Percentiles rank a stretch among this genome's conserved stretches.
These are phyloP conservation scores for Rynchops niger DNA, from an alignment of 2,113 vertebrate genomes.

Conservation along the genomic window DNA sequence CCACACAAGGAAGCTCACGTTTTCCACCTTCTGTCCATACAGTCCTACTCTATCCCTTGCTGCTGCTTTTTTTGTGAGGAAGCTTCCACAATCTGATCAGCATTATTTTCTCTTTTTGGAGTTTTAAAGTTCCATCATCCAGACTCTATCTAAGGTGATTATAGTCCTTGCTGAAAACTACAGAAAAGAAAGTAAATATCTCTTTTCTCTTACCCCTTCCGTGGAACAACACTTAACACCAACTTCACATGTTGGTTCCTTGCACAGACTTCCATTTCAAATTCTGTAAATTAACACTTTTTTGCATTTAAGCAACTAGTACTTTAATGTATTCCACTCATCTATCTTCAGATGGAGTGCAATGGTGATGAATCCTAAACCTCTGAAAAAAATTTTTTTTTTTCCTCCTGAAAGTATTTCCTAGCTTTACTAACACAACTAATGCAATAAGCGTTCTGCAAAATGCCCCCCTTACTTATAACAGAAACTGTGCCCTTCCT, in stretches of 20 bases:
- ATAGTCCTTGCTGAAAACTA: background rate
- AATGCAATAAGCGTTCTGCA: background rate
- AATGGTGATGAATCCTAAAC: background rate
- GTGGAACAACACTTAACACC: background rate
- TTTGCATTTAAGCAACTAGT: background rate
- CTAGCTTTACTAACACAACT: background rate
- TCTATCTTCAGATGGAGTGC: background rate
- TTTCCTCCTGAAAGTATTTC: background rate
- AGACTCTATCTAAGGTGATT: background rate
- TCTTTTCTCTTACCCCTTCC: background rate
- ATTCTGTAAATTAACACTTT: background rate
- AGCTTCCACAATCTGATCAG: background rate
- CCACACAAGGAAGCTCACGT: background rate
- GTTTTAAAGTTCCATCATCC: background rate
- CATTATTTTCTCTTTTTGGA: background rate
- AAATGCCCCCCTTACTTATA: background rate
- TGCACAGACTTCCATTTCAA: background rate
- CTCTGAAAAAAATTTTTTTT: background rate
- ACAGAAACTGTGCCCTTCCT: background rate
- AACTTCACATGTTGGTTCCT: background rate
- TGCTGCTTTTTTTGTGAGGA: background rate
- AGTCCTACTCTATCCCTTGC: background rate
- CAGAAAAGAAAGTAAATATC: background rate
- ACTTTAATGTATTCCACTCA: background rate
- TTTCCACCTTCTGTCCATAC: background rate